These are phyloP conservation scores for Notocelia uddmanniana DNA, from an alignment of 2,888 invertebrate species.

Conservation along the genomic window DNA sequence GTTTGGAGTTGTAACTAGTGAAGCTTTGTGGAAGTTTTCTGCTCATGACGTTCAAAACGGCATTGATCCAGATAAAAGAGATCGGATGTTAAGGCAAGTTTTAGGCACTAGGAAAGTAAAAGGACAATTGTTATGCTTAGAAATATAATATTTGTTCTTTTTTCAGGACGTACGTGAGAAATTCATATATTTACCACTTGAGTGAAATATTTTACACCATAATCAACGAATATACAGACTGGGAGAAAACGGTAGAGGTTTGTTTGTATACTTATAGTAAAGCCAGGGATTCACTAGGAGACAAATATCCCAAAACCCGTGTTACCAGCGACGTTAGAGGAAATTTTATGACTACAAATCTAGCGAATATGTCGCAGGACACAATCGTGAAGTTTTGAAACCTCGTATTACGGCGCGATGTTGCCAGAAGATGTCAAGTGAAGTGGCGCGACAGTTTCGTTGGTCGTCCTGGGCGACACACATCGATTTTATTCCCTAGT, in stretches of 20 bases:
- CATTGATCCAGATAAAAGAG: conserved; percentile 94
- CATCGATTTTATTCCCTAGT: background rate
- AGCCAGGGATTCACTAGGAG: conserved; percentile 40
- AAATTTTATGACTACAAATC: no score
- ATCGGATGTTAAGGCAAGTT: conserved; percentile 89
- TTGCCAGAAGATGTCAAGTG: background rate
- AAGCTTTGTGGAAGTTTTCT: conserved; percentile 96
- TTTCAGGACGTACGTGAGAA: conserved; percentile 94
- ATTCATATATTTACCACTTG: conserved; percentile 97
- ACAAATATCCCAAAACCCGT: background rate
- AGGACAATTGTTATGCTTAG: background rate
- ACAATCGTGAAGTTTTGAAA: background rate
- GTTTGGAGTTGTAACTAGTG: conserved; percentile 96
- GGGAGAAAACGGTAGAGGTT: conserved; percentile 94
- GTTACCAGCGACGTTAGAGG: background rate
- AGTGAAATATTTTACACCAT: conserved; percentile 98
- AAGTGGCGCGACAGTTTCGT: background rate
- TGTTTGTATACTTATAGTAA: conserved; percentile 60
- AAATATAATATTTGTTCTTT: conserved; percentile 18
- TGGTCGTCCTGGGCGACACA: background rate
- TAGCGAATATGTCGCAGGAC: background rate
- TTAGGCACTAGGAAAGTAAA: background rate
- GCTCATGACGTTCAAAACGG: conserved; percentile 93
- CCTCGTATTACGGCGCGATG: background rate
- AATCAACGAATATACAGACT: conserved; percentile 98